Evolutionary conservation across 2,888 invertebrate genomes (phyloP).

Genomic region (Archaeoteleia sp.): DNA sequence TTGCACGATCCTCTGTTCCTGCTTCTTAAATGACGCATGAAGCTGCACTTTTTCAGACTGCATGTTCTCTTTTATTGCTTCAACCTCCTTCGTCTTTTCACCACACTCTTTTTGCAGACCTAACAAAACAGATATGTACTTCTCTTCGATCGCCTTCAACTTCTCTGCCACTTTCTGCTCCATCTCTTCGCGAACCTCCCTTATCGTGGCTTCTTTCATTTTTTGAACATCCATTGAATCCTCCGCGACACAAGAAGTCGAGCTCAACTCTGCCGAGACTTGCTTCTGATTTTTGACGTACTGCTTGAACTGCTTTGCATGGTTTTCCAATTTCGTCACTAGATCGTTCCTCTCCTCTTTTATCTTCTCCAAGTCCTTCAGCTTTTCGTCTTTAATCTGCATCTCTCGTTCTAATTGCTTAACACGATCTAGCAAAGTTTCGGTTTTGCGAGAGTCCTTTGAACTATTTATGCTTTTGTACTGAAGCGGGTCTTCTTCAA

Average conservation of each 20-base stretch:
- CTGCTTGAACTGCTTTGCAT: constrained; percentile 80
- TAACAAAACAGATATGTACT: constrained; percentile 74
- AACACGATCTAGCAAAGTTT: constrained; percentile 57
- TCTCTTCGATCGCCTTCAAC: constrained; percentile 78
- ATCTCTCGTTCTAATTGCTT: constrained; percentile 65
- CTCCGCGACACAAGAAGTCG: constrained; percentile 60
- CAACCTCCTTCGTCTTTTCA: constrained; percentile 77
- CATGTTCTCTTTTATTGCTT: constrained; percentile 77
- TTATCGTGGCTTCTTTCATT: constrained; percentile 75
- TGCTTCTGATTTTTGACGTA: constrained; percentile 78
- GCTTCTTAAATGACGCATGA: constrained; percentile 77
- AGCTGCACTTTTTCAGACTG: constrained; percentile 76
- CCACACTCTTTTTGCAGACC: constrained; percentile 76
- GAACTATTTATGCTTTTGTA: constrained; percentile 61
- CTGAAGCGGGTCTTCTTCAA: constrained; percentile 61
- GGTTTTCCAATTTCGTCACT: constrained; percentile 79
- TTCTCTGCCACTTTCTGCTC: constrained; percentile 81
- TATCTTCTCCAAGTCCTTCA: constrained; percentile 66
- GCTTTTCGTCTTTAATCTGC: constrained; percentile 61
- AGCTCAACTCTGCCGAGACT: constrained; percentile 66
- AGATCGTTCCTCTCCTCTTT: constrained; percentile 79
- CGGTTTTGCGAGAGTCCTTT: constrained; percentile 57
- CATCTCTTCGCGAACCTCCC: constrained; percentile 81
- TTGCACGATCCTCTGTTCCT: constrained; percentile 76
- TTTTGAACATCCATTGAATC: constrained; percentile 74